Percentiles rank a stretch among this genome's conserved stretches.
Evolutionary conservation across 2,797 vertebrate species (phyloP).

Genomic region (Cheirogaleus major): DNA sequence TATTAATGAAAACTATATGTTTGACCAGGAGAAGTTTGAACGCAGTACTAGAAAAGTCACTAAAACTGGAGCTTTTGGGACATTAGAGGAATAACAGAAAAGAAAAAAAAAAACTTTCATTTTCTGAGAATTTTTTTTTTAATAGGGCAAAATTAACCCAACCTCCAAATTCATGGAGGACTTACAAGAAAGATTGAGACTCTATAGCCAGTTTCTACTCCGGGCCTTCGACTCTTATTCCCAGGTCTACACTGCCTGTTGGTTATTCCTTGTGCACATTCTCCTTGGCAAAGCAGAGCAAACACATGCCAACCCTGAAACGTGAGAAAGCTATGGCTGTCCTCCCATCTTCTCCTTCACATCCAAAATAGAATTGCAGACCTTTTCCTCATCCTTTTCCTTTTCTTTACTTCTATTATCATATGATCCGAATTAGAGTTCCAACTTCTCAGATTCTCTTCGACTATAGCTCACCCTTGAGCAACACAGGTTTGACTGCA

Average conservation of each 20-base stretch:
- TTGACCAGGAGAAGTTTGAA: not conserved
- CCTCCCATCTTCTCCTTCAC: not conserved
- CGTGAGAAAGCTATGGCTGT: not conserved
- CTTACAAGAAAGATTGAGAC: accelerated
- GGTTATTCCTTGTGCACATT: no score
- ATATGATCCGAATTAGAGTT: not conserved
- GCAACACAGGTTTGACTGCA: not conserved
- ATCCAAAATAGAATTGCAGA: not conserved
- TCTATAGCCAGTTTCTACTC: not conserved
- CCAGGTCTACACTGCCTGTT: not conserved
- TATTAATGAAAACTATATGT: not conserved
- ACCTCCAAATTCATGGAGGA: not conserved
- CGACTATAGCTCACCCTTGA: not conserved
- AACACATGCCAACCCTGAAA: not conserved
- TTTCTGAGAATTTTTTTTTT: not conserved
- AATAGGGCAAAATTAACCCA: not conserved
- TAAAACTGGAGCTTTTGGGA: not conserved
- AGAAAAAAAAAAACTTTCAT: not conserved
- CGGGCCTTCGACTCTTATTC: not conserved
- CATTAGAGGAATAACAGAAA: not conserved
- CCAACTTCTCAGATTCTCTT: not conserved
- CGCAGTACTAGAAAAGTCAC: not conserved
- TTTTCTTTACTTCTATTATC: not conserved
- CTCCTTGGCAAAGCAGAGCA: not conserved
- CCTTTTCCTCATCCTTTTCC: not conserved